Evolutionary conservation across 2,113 vertebrate genomes (phyloP).

Genomic region (human): DNA sequence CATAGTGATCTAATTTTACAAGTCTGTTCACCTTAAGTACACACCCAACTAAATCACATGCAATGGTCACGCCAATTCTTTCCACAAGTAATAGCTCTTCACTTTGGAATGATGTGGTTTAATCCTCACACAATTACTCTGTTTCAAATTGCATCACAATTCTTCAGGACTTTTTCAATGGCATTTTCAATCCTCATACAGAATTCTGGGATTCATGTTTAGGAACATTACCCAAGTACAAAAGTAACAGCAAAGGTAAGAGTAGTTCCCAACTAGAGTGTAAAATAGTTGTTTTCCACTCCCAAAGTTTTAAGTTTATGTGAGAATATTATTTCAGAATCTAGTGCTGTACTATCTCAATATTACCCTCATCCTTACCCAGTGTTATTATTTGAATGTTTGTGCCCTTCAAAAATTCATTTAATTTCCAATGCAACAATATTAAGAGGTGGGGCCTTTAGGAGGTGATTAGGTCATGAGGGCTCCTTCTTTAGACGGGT

Average conservation of each 20-base stretch:
- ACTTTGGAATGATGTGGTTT: neutral
- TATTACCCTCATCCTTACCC: neutral
- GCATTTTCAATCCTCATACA: neutral
- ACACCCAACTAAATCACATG: neutral
- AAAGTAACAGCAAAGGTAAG: neutral
- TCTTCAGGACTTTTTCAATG: neutral
- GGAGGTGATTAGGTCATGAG: neutral
- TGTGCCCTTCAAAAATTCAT: neutral
- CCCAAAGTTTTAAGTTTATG: neutral
- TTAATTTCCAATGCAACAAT: neutral
- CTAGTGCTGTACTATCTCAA: neutral
- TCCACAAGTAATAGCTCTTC: neutral
- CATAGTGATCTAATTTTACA: neutral
- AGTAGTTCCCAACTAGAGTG: neutral
- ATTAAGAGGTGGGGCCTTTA: neutral
- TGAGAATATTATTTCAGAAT: constrained; percentile 2
- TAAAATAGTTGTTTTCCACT: neutral
- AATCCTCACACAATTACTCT: neutral
- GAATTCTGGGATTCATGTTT: neutral
- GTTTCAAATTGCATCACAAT: neutral
- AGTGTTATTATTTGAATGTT: neutral
- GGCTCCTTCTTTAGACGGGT: neutral
- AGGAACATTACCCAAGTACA: neutral
- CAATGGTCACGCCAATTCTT: neutral
- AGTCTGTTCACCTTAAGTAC: neutral